These are phyloP conservation scores for Pyrrhosoma nymphula DNA, from an alignment of 2,888 invertebrate genomes.

Conservation along the genomic window DNA sequence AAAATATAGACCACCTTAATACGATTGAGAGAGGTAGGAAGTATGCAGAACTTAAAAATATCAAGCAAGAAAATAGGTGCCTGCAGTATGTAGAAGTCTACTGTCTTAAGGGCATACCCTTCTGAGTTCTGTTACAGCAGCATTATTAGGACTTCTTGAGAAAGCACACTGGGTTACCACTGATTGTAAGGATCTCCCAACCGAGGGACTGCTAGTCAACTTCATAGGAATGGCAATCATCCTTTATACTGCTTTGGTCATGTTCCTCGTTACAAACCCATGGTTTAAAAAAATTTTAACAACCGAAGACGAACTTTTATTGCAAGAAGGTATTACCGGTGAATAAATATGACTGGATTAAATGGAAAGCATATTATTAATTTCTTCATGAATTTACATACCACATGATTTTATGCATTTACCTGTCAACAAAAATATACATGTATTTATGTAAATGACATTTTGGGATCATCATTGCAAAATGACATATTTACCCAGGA, in stretches of 20 bases:
- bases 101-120: too few relatives aligned
- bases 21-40: too few relatives aligned
- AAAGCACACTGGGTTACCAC: conserved; percentile 83
- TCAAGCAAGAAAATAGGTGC: too few relatives aligned
- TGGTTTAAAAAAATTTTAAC: conserved; percentile 85
- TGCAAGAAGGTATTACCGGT: conserved; percentile 74
- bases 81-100: too few relatives aligned
- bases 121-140: conserved; percentile 83
- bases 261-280: conserved; percentile 86
- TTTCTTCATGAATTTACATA: not conserved
- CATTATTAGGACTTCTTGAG: conserved; percentile 88
- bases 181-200: conserved; percentile 75
- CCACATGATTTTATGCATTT: not conserved
- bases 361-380: not conserved
- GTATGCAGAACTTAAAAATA: too few relatives aligned
- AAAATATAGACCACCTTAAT: too few relatives aligned
- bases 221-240: conserved; percentile 84
- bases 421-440: not conserved
- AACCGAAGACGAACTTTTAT: conserved; percentile 86
- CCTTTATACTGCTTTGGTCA: conserved; percentile 84
- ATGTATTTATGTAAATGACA: not conserved
- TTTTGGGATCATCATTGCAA: not conserved
- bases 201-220: conserved; percentile 85
- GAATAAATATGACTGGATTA: not conserved
- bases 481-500: not conserved